A percentile compares a stretch with the other conserved stretches of the same genome.
These are phyloP conservation scores for Bombyx huttoni DNA, from an alignment of 2,888 invertebrate species.

Conservation along the genomic window DNA sequence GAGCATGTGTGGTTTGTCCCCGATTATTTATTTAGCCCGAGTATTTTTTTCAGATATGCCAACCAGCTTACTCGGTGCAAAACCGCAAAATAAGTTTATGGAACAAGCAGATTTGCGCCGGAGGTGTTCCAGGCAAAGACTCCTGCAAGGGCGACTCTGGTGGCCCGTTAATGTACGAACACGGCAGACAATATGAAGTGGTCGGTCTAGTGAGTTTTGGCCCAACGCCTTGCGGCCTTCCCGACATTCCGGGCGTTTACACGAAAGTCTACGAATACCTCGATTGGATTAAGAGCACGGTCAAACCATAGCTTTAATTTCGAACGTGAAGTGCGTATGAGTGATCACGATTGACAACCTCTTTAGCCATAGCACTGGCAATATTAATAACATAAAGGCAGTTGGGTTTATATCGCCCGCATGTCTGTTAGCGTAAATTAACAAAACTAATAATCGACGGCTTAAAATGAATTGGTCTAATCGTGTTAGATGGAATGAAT, in stretches of 20 bases:
- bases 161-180: slow-evolving; percentile 70
- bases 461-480: too few species aligned
- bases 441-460: too few species aligned
- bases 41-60: neutral
- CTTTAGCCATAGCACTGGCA: neutral
- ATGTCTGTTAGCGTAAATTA: too few species aligned
- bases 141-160: slow-evolving; percentile 77
- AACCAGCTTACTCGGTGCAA: neutral
- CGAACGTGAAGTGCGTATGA: neutral
- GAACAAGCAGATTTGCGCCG: slow-evolving; percentile 4
- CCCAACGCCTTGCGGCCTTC: slow-evolving; percentile 71
- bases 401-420: too few species aligned
- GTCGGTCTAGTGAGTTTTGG: slow-evolving; percentile 76
- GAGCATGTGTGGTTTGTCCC: too few species aligned
- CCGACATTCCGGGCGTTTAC: slow-evolving; percentile 75
- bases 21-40: too few species aligned
- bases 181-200: slow-evolving; percentile 22
- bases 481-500: too few species aligned
- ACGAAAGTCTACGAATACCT: slow-evolving; percentile 70
- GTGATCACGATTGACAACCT: neutral
- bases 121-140: slow-evolving; percentile 6
- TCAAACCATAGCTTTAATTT: slow-evolving; percentile 5
- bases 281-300: slow-evolving; percentile 66
- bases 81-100: slow-evolving; percentile 1
- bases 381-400: too few species aligned